A percentile compares a stretch with the other conserved stretches of the same genome.
phyloP scores from a whole-genome alignment of 1,140 invertebrate species.

The Lethrus apterus region DNA sequence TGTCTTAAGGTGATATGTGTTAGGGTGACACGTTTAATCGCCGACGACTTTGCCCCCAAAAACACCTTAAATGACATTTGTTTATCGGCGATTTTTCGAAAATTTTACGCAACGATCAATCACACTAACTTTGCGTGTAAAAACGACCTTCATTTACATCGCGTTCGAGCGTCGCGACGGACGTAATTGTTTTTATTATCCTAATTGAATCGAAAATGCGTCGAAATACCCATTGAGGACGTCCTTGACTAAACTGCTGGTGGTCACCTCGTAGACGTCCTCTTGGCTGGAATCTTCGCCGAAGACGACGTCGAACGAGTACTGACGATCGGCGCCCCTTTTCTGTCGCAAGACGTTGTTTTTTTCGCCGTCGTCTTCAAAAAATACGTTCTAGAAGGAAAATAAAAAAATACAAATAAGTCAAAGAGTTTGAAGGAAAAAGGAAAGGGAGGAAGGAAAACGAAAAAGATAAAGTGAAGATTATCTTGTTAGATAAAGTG shows the following conservation, averaged over 20 bases:
- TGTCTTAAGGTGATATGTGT: too few relatives aligned
- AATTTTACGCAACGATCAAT: too few relatives aligned
- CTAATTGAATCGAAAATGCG: background rate
- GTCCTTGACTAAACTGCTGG: conserved; percentile 76
- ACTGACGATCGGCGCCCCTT: conserved; percentile 60
- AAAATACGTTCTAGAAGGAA: conserved; percentile 48
- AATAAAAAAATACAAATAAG: conserved; percentile 5
- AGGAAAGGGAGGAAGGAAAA: too few relatives aligned
- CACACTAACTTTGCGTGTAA: too few relatives aligned
- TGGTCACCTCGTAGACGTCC: conserved; percentile 76
- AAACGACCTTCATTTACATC: too few relatives aligned
- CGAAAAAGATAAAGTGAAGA: too few relatives aligned
- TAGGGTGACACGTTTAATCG: too few relatives aligned
- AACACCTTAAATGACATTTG: too few relatives aligned
- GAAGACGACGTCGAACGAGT: conserved; percentile 83
- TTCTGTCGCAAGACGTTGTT: conserved; percentile 56
- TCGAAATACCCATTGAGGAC: conserved; percentile 64
- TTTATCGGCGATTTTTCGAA: too few relatives aligned
- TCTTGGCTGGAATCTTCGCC: conserved; percentile 66
- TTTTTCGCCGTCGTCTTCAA: conserved; percentile 55
- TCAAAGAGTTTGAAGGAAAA: too few relatives aligned
- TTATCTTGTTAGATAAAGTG: too few relatives aligned
- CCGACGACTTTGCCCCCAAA: too few relatives aligned
- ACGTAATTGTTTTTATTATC: background rate
- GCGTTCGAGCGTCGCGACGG: background rate